Evolutionary conservation across 2,888 invertebrate genomes (phyloP).

Genomic region (Cryptocheilus praepositus): DNA sequence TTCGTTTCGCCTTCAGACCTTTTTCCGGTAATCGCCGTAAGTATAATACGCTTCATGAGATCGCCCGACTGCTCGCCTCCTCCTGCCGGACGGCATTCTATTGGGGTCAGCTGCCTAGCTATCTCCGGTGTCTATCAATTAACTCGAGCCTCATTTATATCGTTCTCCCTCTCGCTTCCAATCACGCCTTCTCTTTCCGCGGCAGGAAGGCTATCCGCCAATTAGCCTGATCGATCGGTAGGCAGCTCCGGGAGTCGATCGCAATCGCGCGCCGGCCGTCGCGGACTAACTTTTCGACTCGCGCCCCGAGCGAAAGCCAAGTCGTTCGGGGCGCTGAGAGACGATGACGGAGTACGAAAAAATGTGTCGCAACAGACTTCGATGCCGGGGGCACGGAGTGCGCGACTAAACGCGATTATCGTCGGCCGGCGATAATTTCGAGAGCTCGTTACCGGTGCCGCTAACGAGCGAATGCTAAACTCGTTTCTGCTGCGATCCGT

Average conservation of each 20-base stretch:
- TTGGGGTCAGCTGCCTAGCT: conserved; percentile 30
- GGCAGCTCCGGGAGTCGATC: background rate
- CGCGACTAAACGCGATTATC: conserved; percentile 32
- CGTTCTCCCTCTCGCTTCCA: conserved; percentile 23
- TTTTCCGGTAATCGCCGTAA: conserved; percentile 1
- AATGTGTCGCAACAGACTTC: background rate
- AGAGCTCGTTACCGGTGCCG: conserved; percentile 40
- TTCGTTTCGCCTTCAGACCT: background rate
- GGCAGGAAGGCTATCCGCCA: conserved; percentile 17
- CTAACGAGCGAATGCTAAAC: conserved; percentile 42
- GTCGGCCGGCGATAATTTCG: conserved; percentile 34
- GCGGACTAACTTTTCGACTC: background rate
- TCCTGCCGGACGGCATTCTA: conserved; percentile 20
- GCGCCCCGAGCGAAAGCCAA: too few relatives aligned
- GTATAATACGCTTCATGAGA: too few relatives aligned
- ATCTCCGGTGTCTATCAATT: conserved; percentile 11
- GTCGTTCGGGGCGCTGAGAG: background rate
- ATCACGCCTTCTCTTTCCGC: conserved; percentile 15
- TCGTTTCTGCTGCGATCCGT: conserved; percentile 26
- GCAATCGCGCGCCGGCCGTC: background rate
- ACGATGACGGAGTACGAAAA: background rate
- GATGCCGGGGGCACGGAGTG: background rate
- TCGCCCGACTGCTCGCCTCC: background rate
- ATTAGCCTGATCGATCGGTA: conserved; percentile 43
- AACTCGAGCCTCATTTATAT: conserved; percentile 21